These are phyloP conservation scores for Chromobotia macracanthus DNA, from an alignment of 2,797 vertebrate species.

Conservation along the genomic window DNA sequence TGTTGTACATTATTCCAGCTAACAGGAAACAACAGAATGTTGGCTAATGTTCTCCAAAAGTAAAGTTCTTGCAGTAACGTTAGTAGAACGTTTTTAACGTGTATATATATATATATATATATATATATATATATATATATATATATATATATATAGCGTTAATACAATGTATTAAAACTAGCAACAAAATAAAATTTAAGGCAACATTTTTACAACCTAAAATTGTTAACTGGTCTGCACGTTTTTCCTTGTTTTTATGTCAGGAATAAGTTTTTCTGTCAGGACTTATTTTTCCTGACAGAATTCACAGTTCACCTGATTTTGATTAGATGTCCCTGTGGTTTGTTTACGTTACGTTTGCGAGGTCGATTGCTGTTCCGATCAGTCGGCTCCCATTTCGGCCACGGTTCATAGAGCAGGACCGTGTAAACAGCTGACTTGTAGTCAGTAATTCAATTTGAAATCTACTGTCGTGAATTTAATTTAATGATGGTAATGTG, in stretches of 20 bases:
- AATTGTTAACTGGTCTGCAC: background rate
- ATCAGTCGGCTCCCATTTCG: slow-evolving; percentile 48
- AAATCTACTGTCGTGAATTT: slow-evolving; percentile 72
- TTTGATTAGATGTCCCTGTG: slow-evolving; percentile 9
- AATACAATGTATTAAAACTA: too few relatives aligned
- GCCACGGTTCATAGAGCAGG: slow-evolving; percentile 60
- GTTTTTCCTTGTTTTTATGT: too few relatives aligned
- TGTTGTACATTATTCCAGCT: background rate
- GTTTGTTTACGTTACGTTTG: slow-evolving; percentile 59
- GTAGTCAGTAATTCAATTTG: slow-evolving; percentile 71
- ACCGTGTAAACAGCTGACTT: slow-evolving; percentile 69
- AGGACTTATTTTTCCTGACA: background rate
- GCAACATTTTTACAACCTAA: too few relatives aligned
- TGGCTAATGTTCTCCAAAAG: too few relatives aligned
- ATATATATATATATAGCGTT: too few relatives aligned
- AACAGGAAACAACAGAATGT: too few relatives aligned
- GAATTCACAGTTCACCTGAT: slow-evolving; percentile 35
- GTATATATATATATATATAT: too few relatives aligned
- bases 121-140: too few relatives aligned
- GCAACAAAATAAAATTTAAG: too few relatives aligned
- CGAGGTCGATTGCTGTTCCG: slow-evolving; percentile 52
- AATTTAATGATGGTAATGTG: slow-evolving; percentile 77
- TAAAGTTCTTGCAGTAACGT: too few relatives aligned
- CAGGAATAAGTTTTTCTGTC: too few relatives aligned
- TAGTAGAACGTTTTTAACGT: too few relatives aligned